phyloP scores from a whole-genome alignment of 2,888 invertebrate species.

The Diploptera punctata region DNA sequence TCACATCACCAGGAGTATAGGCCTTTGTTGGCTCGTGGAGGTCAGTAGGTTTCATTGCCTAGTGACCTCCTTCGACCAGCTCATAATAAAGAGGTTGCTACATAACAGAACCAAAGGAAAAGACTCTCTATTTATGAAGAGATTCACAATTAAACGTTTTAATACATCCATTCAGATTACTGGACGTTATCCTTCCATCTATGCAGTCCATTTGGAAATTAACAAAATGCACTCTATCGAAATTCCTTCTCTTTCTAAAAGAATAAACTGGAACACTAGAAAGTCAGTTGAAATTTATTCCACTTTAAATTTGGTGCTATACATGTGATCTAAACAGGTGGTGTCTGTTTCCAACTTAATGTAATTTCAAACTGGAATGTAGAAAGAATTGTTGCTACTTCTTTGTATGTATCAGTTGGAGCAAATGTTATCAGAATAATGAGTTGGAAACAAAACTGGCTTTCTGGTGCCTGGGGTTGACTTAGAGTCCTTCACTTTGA shows the following conservation, averaged over 20 bases:
- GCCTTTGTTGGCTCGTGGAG: conserved; percentile 13
- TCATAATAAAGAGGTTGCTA: conserved; percentile 15
- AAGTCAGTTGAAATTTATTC: conserved; percentile 1
- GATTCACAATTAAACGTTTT: neutral
- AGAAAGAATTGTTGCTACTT: neutral
- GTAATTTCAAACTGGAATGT: neutral
- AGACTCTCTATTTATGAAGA: neutral
- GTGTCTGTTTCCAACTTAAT: neutral
- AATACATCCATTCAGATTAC: neutral
- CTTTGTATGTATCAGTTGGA: neutral
- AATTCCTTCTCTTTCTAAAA: too few species aligned
- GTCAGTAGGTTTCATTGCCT: neutral
- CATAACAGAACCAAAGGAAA: neutral
- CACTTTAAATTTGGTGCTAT: conserved; percentile 3
- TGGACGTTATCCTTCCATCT: conserved; percentile 20
- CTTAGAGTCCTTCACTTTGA: neutral
- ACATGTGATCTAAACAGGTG: neutral
- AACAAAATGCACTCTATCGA: too few species aligned
- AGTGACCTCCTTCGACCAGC: conserved; percentile 7
- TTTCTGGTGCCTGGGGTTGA: conserved; percentile 10
- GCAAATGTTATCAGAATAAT: neutral
- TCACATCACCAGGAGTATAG: conserved; percentile 27
- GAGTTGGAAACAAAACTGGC: neutral
- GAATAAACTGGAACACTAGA: neutral
- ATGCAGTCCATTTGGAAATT: conserved; percentile 8